Evolutionary conservation across 2,113 vertebrate genomes (phyloP).

Genomic region (Carollia perspicillata): DNA sequence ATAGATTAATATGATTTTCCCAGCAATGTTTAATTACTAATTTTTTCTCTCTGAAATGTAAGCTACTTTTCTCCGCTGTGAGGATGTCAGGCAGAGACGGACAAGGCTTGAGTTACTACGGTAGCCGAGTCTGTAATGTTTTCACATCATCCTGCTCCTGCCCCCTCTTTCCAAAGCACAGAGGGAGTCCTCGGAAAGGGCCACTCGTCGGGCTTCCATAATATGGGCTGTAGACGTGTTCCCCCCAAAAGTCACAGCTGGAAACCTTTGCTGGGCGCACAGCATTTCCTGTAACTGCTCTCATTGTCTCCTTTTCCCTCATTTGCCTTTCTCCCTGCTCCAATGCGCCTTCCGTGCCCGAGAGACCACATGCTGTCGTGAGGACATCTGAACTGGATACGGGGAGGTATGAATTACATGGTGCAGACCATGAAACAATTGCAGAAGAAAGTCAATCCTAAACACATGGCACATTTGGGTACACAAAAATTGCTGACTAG

Average conservation of each 20-base stretch:
- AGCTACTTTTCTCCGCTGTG: neutral
- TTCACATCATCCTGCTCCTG: neutral
- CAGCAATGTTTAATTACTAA: neutral
- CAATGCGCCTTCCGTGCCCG: neutral
- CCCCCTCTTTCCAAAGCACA: neutral
- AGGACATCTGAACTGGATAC: neutral
- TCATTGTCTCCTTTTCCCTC: neutral
- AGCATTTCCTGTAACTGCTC: neutral
- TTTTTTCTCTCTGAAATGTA: neutral
- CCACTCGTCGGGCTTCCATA: neutral
- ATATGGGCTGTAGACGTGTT: too few species aligned
- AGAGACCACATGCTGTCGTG: neutral
- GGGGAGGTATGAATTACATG: neutral
- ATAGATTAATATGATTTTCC: neutral
- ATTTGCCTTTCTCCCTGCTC: neutral
- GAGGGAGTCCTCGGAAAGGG: neutral
- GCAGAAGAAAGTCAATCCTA: neutral
- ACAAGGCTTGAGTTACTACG: neutral
- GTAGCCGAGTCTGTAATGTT: neutral
- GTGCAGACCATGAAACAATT: neutral
- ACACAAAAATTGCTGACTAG: neutral
- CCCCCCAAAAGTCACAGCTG: neutral
- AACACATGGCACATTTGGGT: neutral
- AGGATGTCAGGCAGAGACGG: neutral
- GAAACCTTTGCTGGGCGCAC: neutral